Base-by-base conservation (phyloP, 2,888 invertebrate species). In the Scaptomyza caliginosa region DNA sequence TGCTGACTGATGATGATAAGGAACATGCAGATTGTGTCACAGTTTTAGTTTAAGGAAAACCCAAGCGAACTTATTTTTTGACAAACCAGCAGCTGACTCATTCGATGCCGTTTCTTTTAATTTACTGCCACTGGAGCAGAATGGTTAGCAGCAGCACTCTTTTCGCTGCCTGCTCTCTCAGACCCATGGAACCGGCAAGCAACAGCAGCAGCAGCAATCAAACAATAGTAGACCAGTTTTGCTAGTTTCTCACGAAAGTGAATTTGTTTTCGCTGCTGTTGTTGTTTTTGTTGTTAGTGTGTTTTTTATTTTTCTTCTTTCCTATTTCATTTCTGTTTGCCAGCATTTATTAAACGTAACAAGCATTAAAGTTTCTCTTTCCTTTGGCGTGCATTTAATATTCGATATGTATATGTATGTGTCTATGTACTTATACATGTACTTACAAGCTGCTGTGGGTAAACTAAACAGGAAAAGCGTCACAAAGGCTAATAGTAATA, bases 191-290 rank as follows among this genome's bases (percentile, higher is more conserved):
- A 48, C 64, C 57, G 58, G 58, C 67, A 45, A 46, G 23, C 23
- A 45, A 11, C 38, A 38, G n/a, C 23, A 26, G 21, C 45, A 42
- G 59, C 72, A 40, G 50, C 58, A 52, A 39, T 10, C 34, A 68
- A 28, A 39, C 13, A 32, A 32, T 49, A 34, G 36, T 54, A 46
- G 81, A 89, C 89, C 82, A 88, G 89, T 90, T 90, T 86, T 81
- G 68, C 88, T 79, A 77, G 89, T 81, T 88, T 85, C 62, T 76
- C 70, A 83, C 66, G 88, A 89, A 89, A 88, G 89, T 87, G 87
- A 89, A 90, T 78, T 88, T 86, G 72, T 73, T 80, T 82, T 73
- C 48, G 40, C 43, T 67, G 50, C 40, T 69, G 49, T 16, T 56
- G 59, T 30, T 48, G 49, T 16, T 56, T 56, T 30, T 48, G 26